Evolutionary conservation across 2,113 vertebrate species (phyloP).

Genomic region (Bufo bufo): DNA sequence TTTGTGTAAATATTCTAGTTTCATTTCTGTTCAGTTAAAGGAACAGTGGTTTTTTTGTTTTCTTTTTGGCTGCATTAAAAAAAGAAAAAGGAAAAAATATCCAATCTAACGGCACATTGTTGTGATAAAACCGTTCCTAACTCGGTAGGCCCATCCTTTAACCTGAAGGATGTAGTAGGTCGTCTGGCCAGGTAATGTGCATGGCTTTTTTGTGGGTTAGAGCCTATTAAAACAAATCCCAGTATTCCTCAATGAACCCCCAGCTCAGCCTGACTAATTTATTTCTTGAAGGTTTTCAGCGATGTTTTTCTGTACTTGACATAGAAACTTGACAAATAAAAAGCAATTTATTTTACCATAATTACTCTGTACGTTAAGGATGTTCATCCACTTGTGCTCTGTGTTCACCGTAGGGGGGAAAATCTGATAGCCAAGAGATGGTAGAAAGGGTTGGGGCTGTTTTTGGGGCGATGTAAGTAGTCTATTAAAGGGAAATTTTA

Average conservation of each 20-base stretch:
- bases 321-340: slow-evolving; percentile 5
- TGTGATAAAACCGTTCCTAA: slow-evolving; percentile 71
- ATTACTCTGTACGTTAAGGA: slow-evolving; percentile 8
- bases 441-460: not conserved
- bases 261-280: not conserved
- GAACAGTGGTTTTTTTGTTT: slow-evolving; percentile 62
- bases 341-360: slow-evolving; percentile 26
- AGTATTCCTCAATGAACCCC: not conserved
- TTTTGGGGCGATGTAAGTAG: too few species aligned
- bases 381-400: not conserved
- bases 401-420: not conserved
- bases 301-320: not conserved
- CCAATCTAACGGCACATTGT: slow-evolving; percentile 68
- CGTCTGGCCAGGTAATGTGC: not conserved
- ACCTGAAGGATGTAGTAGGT: not conserved
- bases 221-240: not conserved
- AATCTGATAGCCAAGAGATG: not conserved
- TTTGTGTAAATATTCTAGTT: slow-evolving; percentile 83
- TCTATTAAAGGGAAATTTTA: not conserved
- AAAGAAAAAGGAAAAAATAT: slow-evolving; percentile 66
- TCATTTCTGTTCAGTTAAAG: slow-evolving; percentile 93
- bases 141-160: slow-evolving; percentile 56
- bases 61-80: slow-evolving; percentile 94
- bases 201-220: slow-evolving; percentile 3
- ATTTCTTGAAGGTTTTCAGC: slow-evolving; percentile 1